Percentiles rank a stretch among this genome's conserved stretches.
These are phyloP conservation scores for Ptychoptera contaminata DNA, from an alignment of 2,888 invertebrate species.

Conservation along the genomic window DNA sequence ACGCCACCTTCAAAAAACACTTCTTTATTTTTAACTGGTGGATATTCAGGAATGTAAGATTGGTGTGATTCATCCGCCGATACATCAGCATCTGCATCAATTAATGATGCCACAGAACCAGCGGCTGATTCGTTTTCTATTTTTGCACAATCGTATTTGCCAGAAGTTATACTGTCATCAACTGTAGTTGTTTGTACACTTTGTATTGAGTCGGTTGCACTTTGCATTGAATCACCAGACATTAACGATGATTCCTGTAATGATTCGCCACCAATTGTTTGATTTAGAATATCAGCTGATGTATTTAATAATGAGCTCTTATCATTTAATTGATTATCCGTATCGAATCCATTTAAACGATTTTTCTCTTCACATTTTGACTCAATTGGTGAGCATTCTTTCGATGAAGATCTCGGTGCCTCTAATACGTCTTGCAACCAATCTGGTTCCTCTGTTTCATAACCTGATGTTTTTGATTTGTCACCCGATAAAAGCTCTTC, in stretches of 20 bases:
- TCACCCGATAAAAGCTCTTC: constrained; percentile 59
- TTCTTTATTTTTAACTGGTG: constrained; percentile 49
- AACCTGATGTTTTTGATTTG: constrained; percentile 13
- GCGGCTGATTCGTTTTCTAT: constrained; percentile 21
- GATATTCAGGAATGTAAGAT: constrained; percentile 36
- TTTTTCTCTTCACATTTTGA: constrained; percentile 1
- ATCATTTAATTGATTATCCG: background rate
- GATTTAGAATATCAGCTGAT: constrained; percentile 10
- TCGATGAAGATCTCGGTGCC: constrained; percentile 30
- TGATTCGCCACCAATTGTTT: constrained; percentile 16
- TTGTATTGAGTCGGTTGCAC: constrained; percentile 17
- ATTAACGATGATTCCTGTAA: constrained; percentile 28
- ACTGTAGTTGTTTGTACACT: constrained; percentile 26
- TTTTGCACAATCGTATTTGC: constrained; percentile 17
- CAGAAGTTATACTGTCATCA: constrained; percentile 30
- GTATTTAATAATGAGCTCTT: background rate
- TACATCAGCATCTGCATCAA: constrained; percentile 28
- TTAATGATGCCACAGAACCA: constrained; percentile 20
- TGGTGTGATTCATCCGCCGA: constrained; percentile 25
- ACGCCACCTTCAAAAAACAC: constrained; percentile 71
- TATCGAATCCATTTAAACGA: background rate
- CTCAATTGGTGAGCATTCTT: background rate
- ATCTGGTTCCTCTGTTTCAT: constrained; percentile 34
- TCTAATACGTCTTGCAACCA: constrained; percentile 42
- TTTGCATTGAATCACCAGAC: constrained; percentile 27